These are phyloP conservation scores for Synanthedon andrenaeformis DNA, from an alignment of 2,888 invertebrate species.

Conservation along the genomic window DNA sequence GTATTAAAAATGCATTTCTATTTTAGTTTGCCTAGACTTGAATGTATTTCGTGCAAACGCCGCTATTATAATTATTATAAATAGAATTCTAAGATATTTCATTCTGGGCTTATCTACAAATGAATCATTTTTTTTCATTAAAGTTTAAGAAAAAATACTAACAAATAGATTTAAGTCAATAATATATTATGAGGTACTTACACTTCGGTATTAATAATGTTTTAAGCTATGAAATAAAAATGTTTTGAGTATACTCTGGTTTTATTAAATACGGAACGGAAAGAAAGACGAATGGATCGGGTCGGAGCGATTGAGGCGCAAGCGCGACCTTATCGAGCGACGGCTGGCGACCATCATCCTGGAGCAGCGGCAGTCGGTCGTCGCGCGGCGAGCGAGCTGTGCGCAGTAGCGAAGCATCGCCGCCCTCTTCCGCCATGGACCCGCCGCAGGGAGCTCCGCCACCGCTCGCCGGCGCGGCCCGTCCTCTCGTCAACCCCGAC, in stretches of 20 bases:
- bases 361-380: constrained; percentile 5
- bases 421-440: constrained; percentile 28
- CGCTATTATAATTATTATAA: no score
- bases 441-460: constrained; percentile 20
- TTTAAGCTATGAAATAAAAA: not conserved
- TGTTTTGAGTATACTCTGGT: not conserved
- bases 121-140: no score
- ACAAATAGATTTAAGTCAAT: no score
- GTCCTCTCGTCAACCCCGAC: constrained; percentile 86
- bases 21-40: no score
- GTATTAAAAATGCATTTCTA: no score
- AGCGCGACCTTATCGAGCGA: constrained; percentile 6
- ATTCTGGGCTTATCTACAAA: no score
- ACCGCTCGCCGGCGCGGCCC: constrained; percentile 20
- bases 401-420: constrained; percentile 18
- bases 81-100: no score
- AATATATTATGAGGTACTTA: no score
- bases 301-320: constrained; percentile 1
- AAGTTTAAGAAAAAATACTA: no score
- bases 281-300: not conserved
- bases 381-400: constrained; percentile 8
- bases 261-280: no score
- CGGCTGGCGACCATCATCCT: not conserved
- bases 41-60: no score
- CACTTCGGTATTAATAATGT: not conserved